phyloP scores from a whole-genome alignment of 2,797 vertebrate genomes.

The Phoebastria nigripes region DNA sequence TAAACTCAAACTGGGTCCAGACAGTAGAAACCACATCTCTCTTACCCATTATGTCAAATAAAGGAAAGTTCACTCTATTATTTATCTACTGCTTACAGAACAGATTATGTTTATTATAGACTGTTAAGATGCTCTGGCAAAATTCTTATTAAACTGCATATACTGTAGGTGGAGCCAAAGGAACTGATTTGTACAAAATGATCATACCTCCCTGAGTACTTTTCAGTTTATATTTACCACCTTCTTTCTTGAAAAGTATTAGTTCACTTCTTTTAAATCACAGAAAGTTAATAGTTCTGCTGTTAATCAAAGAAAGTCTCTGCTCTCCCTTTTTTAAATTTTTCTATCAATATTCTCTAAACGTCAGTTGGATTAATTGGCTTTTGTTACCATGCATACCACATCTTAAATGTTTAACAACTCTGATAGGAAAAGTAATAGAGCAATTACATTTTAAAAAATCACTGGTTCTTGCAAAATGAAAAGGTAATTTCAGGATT shows the following conservation, averaged over 20 bases:
- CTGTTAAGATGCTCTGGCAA: background rate
- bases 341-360: background rate
- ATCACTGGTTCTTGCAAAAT: background rate
- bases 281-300: background rate
- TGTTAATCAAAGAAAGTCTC: background rate
- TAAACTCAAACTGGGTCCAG: background rate
- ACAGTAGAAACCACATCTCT: background rate
- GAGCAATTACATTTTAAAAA: background rate
- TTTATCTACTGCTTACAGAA: background rate
- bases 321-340: background rate
- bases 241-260: background rate
- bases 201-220: background rate
- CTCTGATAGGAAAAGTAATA: background rate
- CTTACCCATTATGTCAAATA: background rate
- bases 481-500: background rate
- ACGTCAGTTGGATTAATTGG: background rate
- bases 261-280: background rate
- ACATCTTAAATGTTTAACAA: background rate
- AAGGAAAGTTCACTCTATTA: background rate
- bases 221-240: background rate
- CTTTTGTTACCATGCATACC: background rate
- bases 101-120: background rate
- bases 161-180: constrained; percentile 67
- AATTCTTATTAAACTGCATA: background rate
- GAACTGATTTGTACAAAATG: constrained; percentile 8